Percentiles rank a stretch among this genome's conserved stretches.
Evolutionary conservation across 1,140 invertebrate genomes (phyloP).

Genomic region (Adoxophyes honmai): DNA sequence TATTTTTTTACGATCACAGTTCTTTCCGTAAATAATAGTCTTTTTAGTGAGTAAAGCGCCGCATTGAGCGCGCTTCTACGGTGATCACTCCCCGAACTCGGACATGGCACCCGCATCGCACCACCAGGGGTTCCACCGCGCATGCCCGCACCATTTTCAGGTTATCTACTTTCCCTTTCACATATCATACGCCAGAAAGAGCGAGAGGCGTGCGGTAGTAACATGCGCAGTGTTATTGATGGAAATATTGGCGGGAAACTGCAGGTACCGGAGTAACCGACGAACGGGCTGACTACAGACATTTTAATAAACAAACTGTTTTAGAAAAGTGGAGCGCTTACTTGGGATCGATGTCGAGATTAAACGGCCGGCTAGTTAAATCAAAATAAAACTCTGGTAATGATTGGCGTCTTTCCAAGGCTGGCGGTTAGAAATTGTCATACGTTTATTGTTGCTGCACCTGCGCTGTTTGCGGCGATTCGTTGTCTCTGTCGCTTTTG

Average conservation of each 20-base stretch:
- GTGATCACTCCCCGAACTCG: neutral
- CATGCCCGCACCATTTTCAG: slow-evolving; percentile 49
- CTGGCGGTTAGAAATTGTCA: slow-evolving; percentile 3
- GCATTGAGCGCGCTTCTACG: slow-evolving; percentile 6
- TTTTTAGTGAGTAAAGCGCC: neutral
- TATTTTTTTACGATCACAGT: slow-evolving; percentile 2
- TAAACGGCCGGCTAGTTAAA: neutral
- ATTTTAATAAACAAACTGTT: slow-evolving; percentile 15
- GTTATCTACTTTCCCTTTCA: slow-evolving; percentile 52
- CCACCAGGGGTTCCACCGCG: slow-evolving; percentile 31
- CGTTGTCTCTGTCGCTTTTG: neutral
- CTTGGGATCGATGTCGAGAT: neutral
- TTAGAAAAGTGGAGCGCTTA: slow-evolving; percentile 12
- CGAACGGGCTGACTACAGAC: neutral
- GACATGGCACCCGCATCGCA: slow-evolving; percentile 6
- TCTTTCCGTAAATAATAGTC: slow-evolving; percentile 2
- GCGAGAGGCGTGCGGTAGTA: slow-evolving; percentile 28
- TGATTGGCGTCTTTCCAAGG: slow-evolving; percentile 1
- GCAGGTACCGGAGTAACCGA: neutral
- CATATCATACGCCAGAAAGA: slow-evolving; percentile 26
- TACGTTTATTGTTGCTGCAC: slow-evolving; percentile 5
- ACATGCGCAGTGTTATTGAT: slow-evolving; percentile 74
- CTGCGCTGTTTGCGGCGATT: neutral
- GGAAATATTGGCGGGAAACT: slow-evolving; percentile 46
- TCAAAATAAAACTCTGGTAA: slow-evolving; percentile 13